These are phyloP conservation scores for Galendromus occidentalis DNA, from an alignment of 1,140 invertebrate species.

Conservation along the genomic window DNA sequence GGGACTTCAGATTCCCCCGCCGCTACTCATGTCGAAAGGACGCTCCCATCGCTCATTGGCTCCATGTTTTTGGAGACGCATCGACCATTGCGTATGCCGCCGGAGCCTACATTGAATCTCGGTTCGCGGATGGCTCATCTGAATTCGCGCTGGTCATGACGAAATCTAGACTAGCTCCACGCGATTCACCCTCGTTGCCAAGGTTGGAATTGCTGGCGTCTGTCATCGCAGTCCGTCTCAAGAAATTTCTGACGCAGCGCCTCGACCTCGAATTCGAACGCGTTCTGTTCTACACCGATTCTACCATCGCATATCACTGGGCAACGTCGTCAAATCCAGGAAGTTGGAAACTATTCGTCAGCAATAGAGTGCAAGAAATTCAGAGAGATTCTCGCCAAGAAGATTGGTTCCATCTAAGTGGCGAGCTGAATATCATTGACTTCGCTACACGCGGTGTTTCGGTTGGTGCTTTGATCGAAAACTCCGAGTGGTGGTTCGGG, in stretches of 20 bases:
- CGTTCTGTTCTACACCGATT: not conserved
- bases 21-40: not conserved
- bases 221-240: slow-evolving; percentile 20
- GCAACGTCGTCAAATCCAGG: not conserved
- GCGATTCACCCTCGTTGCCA: slow-evolving; percentile 30
- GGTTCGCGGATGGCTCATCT: not conserved
- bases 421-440: not conserved
- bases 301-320: not conserved
- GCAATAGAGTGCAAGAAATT: not conserved
- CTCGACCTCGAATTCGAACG: not conserved
- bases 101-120: not conserved
- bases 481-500: not conserved
- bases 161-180: slow-evolving; percentile 28
- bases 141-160: slow-evolving; percentile 19
- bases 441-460: not conserved
- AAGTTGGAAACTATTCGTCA: not conserved
- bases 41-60: not conserved
- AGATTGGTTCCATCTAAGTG: not conserved
- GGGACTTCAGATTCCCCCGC: not conserved
- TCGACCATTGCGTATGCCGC: not conserved
- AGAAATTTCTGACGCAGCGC: not conserved
- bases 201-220: slow-evolving; percentile 31
- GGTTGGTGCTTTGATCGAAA: not conserved
- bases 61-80: not conserved
- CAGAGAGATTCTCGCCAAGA: not conserved